phyloP scores from a whole-genome alignment of 1,140 invertebrate species.

The Cydia amplana region DNA sequence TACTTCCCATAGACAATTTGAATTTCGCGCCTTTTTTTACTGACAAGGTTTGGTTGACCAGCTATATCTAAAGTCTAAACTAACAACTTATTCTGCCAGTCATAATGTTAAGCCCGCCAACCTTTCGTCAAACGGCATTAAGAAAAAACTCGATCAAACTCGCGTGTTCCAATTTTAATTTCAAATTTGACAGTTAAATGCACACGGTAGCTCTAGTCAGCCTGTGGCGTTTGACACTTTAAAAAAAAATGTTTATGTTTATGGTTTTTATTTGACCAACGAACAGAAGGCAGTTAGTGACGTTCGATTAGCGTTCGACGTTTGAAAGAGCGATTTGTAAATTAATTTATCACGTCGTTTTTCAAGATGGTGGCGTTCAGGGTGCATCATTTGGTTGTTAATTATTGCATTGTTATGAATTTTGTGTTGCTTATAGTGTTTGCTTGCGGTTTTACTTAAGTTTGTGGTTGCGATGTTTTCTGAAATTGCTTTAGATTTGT shows the following conservation, averaged over 20 bases:
- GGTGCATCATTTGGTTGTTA: conserved; percentile 46
- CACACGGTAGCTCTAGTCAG: conserved; percentile 34
- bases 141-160: conserved; percentile 41
- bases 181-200: conserved; percentile 53
- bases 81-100: conserved; percentile 6
- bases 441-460: conserved; percentile 43
- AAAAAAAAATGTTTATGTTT: conserved; percentile 30
- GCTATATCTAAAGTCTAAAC: not conserved
- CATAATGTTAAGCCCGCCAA: conserved; percentile 21
- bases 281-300: conserved; percentile 47
- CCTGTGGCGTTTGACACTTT: conserved; percentile 22
- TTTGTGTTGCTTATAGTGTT: conserved; percentile 43
- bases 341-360: conserved; percentile 52
- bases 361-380: conserved; percentile 44
- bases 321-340: conserved; percentile 54
- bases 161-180: conserved; percentile 45
- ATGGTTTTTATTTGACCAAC: conserved; percentile 42
- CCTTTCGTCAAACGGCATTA: conserved; percentile 47
- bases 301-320: conserved; percentile 49
- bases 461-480: not conserved
- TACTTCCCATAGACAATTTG: too few relatives aligned
- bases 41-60: too few relatives aligned
- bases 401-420: conserved; percentile 52
- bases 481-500: not conserved
- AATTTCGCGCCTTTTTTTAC: not conserved